Percentiles rank a stretch among this genome's conserved stretches.
These are phyloP conservation scores for Sarcoramphus papa DNA, from an alignment of 2,797 vertebrate genomes.

Conservation along the genomic window DNA sequence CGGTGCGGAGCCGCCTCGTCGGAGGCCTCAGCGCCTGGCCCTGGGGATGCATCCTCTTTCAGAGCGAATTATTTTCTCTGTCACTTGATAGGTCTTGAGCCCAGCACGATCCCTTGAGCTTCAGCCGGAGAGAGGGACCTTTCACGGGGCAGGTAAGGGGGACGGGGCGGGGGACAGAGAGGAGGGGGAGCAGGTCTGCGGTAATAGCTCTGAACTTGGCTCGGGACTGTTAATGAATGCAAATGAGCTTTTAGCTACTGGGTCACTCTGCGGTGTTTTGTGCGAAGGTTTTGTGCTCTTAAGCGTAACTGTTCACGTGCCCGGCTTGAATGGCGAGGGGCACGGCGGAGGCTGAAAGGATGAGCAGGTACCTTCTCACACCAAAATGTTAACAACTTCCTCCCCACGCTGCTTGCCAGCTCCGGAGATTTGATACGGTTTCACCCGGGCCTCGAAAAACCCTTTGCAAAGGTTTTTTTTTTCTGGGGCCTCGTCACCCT, in stretches of 20 bases:
- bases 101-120: not conserved
- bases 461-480: not conserved
- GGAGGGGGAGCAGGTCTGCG: not conserved
- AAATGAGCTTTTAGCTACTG: not conserved
- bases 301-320: not conserved
- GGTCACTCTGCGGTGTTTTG: not conserved
- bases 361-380: not conserved
- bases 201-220: not conserved
- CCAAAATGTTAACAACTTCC: not conserved
- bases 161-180: not conserved
- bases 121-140: not conserved
- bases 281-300: not conserved
- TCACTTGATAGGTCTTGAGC: conserved; percentile 3
- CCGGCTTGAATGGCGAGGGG: not conserved
- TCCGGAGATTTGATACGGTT: not conserved
- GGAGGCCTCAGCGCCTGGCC: not conserved
- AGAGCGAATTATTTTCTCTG: not conserved
- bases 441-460: not conserved
- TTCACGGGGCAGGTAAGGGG: not conserved
- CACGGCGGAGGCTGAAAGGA: not conserved
- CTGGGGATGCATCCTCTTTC: conserved; percentile 48
- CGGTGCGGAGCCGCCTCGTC: not conserved
- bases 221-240: not conserved
- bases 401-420: not conserved
- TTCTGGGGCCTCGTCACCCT: not conserved